These are phyloP conservation scores for Hyaena hyaena DNA, from an alignment of 2,113 vertebrate genomes.

Conservation along the genomic window DNA sequence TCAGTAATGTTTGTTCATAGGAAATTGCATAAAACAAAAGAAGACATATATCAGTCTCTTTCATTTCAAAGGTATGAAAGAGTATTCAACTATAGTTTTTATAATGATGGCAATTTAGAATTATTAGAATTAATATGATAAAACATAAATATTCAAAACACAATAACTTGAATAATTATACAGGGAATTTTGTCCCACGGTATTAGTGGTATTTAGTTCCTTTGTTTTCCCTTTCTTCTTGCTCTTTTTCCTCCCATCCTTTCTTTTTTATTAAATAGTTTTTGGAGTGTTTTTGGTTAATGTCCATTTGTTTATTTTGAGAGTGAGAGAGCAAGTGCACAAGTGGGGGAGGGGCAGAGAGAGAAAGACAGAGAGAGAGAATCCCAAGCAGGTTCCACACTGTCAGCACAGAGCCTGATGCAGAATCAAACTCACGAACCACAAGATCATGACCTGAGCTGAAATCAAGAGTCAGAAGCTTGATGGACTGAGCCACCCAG, in stretches of 20 bases:
- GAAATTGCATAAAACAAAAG: conserved; percentile 48
- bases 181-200: background rate
- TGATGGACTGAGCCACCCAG: too few species aligned
- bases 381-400: too few species aligned
- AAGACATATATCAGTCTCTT: background rate
- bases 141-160: conserved; percentile 42
- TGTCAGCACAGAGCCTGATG: too few species aligned
- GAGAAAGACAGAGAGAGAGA: too few species aligned
- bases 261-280: background rate
- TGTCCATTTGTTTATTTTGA: too few species aligned
- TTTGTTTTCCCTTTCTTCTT: background rate
- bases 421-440: too few species aligned
- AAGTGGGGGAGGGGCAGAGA: too few species aligned
- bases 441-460: too few species aligned
- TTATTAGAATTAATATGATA: conserved; percentile 44
- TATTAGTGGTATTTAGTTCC: background rate
- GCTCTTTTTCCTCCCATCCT: background rate
- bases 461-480: too few species aligned
- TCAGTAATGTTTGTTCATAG: conserved; percentile 39
- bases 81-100: conserved; percentile 8
- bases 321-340: too few species aligned
- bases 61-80: conserved; percentile 21
- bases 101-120: conserved; percentile 4
- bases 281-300: too few species aligned
- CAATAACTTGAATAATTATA: background rate